These are phyloP conservation scores for Actenoides hombroni DNA, from an alignment of 2,113 vertebrate genomes.

Conservation along the genomic window DNA sequence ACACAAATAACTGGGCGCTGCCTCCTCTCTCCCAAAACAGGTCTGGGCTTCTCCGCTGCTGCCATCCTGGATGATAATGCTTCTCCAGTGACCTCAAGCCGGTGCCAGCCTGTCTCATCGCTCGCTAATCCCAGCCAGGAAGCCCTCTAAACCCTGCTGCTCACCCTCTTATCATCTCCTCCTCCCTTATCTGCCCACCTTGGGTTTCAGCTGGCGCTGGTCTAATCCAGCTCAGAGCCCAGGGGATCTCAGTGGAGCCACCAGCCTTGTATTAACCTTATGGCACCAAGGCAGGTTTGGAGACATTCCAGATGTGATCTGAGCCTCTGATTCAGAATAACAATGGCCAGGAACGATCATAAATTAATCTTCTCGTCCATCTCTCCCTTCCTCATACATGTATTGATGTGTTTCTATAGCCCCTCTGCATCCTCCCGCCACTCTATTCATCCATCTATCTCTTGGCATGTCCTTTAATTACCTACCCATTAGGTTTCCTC, in stretches of 20 bases:
- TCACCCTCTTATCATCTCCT: not conserved
- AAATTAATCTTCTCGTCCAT: not conserved
- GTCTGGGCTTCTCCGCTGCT: accelerated
- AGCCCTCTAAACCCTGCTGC: not conserved
- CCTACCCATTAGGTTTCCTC: slow-evolving; percentile 32
- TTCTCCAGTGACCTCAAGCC: accelerated
- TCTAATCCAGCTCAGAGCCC: not conserved
- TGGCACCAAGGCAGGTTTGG: not conserved
- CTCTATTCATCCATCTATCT: slow-evolving; percentile 17
- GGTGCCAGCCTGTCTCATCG: not conserved
- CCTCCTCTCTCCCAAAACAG: not conserved
- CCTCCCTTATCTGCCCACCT: not conserved
- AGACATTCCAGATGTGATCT: not conserved
- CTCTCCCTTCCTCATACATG: not conserved
- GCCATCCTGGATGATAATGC: accelerated
- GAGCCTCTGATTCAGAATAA: slow-evolving; percentile 16
- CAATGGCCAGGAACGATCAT: not conserved
- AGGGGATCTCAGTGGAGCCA: not conserved
- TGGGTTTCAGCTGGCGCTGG: not conserved
- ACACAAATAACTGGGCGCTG: not conserved
- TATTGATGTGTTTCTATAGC: slow-evolving; percentile 35
- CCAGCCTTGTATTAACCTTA: slow-evolving; percentile 13
- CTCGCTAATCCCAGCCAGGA: not conserved
- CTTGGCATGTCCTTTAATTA: slow-evolving; percentile 57
- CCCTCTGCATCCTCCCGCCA: not conserved